These are phyloP conservation scores for Diarsia rubi DNA, from an alignment of 2,888 invertebrate genomes.

Conservation along the genomic window DNA sequence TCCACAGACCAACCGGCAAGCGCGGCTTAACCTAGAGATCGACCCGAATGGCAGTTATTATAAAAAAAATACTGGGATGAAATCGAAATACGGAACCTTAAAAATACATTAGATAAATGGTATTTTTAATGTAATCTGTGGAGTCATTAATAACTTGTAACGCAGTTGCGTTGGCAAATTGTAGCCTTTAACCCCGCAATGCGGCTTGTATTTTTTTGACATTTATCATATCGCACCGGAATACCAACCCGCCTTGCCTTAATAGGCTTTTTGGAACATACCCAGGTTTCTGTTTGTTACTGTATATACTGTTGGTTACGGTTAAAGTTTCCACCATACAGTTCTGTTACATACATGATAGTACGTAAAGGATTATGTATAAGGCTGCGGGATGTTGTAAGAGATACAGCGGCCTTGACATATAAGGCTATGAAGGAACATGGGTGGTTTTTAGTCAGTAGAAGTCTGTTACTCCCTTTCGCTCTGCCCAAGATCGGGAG, in stretches of 20 bases:
- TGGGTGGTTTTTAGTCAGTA: no score
- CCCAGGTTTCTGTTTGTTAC: constrained; percentile 77
- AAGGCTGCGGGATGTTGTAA: no score
- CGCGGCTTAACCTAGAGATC: no score
- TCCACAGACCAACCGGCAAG: no score
- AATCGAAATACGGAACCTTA: constrained; percentile 2
- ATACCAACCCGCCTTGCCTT: constrained; percentile 68
- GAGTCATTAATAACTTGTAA: constrained; percentile 65
- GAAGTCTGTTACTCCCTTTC: no score
- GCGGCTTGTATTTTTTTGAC: constrained; percentile 84
- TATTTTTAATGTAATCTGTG: constrained; percentile 68
- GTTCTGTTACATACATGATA: neutral
- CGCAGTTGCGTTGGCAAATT: constrained; percentile 69
- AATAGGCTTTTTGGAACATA: constrained; percentile 89
- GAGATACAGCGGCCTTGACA: no score
- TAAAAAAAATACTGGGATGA: neutral
- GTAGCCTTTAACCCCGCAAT: constrained; percentile 82
- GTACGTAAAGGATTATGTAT: neutral
- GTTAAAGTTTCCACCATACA: constrained; percentile 11
- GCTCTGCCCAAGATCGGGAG: no score
- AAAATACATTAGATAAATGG: constrained; percentile 35
- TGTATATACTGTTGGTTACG: constrained; percentile 37
- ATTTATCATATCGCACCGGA: constrained; percentile 84
- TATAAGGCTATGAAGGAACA: no score
- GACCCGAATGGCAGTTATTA: no score